Conservation (phyloP, 2,797 vertebrate species). For the Masticophis lateralis region DNA sequence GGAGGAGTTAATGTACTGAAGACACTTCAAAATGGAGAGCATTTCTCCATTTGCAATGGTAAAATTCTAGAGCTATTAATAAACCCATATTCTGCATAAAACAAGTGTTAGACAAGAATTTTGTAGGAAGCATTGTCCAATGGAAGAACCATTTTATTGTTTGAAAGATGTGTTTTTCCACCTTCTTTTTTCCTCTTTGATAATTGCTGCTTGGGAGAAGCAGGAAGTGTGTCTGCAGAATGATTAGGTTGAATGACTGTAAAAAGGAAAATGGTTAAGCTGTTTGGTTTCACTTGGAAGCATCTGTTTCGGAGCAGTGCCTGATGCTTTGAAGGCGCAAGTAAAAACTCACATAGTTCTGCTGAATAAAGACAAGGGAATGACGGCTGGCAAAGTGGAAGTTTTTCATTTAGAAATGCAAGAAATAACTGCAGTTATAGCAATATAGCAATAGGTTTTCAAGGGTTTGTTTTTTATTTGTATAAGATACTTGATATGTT, state of each 20-base stretch:
- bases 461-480: background rate
- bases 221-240: background rate
- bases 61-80: background rate
- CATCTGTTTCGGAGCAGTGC: background rate
- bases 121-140: background rate
- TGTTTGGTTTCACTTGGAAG: background rate
- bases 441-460: background rate
- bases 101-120: background rate
- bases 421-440: background rate
- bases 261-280: background rate
- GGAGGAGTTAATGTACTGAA: background rate
- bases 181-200: too few species aligned
- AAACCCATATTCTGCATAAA: background rate
- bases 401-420: background rate
- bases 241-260: background rate
- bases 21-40: background rate
- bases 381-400: background rate
- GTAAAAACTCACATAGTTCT: too few species aligned
- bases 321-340: background rate
- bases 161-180: background rate
- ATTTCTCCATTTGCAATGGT: background rate
- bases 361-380: background rate
- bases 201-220: background rate
- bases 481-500: background rate
- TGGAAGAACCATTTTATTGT: background rate